Evolutionary conservation across 2,888 invertebrate genomes (phyloP).

Genomic region (Lycophotia porphyrea): DNA sequence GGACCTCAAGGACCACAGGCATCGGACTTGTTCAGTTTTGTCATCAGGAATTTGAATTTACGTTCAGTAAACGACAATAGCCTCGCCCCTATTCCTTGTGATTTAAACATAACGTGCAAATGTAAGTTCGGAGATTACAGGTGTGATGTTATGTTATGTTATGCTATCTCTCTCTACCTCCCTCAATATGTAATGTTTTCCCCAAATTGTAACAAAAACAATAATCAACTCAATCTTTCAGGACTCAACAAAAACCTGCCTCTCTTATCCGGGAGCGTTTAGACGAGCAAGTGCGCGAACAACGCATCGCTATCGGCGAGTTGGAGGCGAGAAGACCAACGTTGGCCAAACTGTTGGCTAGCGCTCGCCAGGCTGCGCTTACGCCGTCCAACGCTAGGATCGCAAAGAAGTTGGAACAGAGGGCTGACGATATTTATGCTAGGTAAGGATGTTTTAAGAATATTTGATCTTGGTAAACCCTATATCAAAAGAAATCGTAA

Average conservation of each 20-base stretch:
- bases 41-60: not conserved
- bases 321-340: slow-evolving; percentile 96
- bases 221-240: slow-evolving; percentile 63
- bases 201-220: not conserved
- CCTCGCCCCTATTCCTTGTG: not conserved
- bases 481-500: not conserved
- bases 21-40: not conserved
- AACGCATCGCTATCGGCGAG: slow-evolving; percentile 95
- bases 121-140: no score
- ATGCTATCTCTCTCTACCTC: not conserved
- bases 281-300: slow-evolving; percentile 97
- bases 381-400: slow-evolving; percentile 96
- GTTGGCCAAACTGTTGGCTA: slow-evolving; percentile 94
- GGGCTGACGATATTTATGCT: slow-evolving; percentile 95
- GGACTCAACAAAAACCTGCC: slow-evolving; percentile 94
- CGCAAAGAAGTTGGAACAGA: slow-evolving; percentile 96
- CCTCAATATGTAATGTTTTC: not conserved
- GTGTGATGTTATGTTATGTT: not conserved
- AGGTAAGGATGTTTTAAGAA: slow-evolving; percentile 71
- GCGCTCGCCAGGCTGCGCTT: slow-evolving; percentile 94
- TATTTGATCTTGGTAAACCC: not conserved
- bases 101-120: not conserved
- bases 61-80: not conserved
- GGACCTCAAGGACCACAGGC: not conserved
- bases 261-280: slow-evolving; percentile 96